These are phyloP conservation scores for Margaritifera margaritifera DNA, from an alignment of 2,888 invertebrate genomes.

Conservation along the genomic window DNA sequence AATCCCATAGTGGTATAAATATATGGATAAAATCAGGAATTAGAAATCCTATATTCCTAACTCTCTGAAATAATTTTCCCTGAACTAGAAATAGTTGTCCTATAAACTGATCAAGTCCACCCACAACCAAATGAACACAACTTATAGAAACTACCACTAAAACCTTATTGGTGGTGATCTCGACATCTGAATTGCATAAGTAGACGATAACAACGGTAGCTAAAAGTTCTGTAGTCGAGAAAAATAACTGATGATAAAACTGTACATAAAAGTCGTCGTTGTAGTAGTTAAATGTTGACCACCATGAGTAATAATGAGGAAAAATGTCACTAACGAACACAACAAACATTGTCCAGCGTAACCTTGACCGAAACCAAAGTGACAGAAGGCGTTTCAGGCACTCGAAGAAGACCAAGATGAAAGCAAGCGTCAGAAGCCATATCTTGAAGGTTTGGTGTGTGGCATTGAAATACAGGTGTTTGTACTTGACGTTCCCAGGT, in stretches of 20 bases:
- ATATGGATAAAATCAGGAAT: constrained; percentile 69
- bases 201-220: constrained; percentile 45
- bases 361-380: constrained; percentile 9
- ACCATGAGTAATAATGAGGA: constrained; percentile 65
- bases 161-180: constrained; percentile 42
- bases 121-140: constrained; percentile 51
- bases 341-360: constrained; percentile 41
- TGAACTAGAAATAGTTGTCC: constrained; percentile 41
- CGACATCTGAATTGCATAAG: constrained; percentile 37
- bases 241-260: constrained; percentile 53
- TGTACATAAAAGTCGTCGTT: constrained; percentile 58
- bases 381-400: constrained; percentile 34
- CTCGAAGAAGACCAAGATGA: constrained; percentile 44
- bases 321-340: constrained; percentile 50
- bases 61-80: constrained; percentile 43
- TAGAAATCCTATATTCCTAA: constrained; percentile 51
- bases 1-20: constrained; percentile 41
- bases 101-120: constrained; percentile 57
- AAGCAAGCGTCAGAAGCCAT: constrained; percentile 37
- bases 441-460: constrained; percentile 44
- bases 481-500: constrained; percentile 45
- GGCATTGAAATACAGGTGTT: constrained; percentile 59
- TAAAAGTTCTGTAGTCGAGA: constrained; percentile 53
- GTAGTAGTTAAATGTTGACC: constrained; percentile 56
- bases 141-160: constrained; percentile 48